Base-by-base conservation (phyloP, 2,888 invertebrate species). In the Diachrysia chrysitis region DNA sequence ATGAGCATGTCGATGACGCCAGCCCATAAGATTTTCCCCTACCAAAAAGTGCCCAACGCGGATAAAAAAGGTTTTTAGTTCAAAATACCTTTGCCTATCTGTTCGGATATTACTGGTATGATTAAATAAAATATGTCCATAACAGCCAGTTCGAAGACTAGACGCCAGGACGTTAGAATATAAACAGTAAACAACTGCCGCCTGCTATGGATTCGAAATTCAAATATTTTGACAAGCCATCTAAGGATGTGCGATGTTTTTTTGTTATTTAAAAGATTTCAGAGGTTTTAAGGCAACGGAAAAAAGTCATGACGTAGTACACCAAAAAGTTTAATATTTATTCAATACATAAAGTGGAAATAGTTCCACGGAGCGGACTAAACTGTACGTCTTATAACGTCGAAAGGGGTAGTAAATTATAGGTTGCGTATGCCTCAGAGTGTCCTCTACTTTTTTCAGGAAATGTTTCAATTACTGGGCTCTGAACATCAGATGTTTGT, bases 141-240 rank as follows among this genome's bases (percentile, higher is more conserved):
- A 2, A 21, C 12, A 51, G 48, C 21, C 19, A 14, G 21, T 21
- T 51, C 0, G 19, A 51, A 17, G n/a, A 21, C 21, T 19, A 51
- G 14, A 51, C 12, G 10, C 48, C 4, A 21, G 48, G 21, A 51
- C 3, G 48, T 51, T 21, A 12, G 48, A 51, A 21, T 21, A 51
- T 51, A 51, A 19, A 51, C 48, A 19, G 19, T 21, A 51, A 51
- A 51, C 48, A 51, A 4, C 19, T 51, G 19, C 21, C 48, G 48
- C 21, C 21, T 51, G 48, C 19, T 51, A 21, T 21, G 48, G 48
- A 51, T 51, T 51, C 48, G 48, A 51, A 51, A 51, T 21, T 51
- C 48, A 51, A 51, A 51, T 51, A 51, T 51, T 51, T 51, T 21
- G 48, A 51, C 48, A 51, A 51, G 48, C 19, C 12, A 21, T 21